Base-by-base conservation (phyloP, 2,797 vertebrate species). In the Yasuhikotakia modesta region DNA sequence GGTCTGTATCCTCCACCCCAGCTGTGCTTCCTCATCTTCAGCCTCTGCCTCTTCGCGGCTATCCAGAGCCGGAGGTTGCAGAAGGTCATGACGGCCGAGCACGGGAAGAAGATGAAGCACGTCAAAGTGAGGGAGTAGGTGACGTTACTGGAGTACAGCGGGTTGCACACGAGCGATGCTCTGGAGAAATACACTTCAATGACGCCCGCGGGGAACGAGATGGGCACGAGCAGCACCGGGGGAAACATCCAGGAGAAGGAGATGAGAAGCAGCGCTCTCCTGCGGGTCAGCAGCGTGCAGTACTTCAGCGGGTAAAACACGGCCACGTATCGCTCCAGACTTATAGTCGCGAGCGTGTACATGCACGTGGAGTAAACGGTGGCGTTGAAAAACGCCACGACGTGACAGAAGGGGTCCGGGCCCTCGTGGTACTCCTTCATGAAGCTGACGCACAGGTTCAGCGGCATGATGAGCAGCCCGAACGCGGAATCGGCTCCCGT, bases 161-260 rank as follows among this genome's bases (percentile, higher is more conserved):
- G 94, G 43, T 95, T 95, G 82, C 95, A 96, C 50, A 94, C 93
- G 73, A 96, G 88, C 0, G 95, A 95, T 0, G 94, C 94, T 0
- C 87, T 87, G 2, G 95, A 96, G 74, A 96, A 96, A 65, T 92
- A 90, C 2, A 96, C 94, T 74, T 91, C 90, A 65, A 96, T 93
- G 1, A 94, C 88, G 16, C 91, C 90, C 2, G 70, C 86, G 2
- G 95, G 94, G 4, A 94, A 87, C 0, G 92, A 90, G 13, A 96
- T 88, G 0, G 95, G 95, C 17, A 82, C 69, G 10, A 95, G 87
- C 0, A 95, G 63, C 4, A 90, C 70, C 0, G 90, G 93, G 0
- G 95, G 95, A 73, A 95, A 91, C 45, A 91, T 88, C 95, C 95
- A 96, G 21, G 94, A 86, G 46, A 93, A 91, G 5, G 91, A 90